A percentile compares a stretch with the other conserved stretches of the same genome.
These are phyloP conservation scores for Oxyura jamaicensis DNA, from an alignment of 2,113 vertebrate genomes.

Conservation along the genomic window DNA sequence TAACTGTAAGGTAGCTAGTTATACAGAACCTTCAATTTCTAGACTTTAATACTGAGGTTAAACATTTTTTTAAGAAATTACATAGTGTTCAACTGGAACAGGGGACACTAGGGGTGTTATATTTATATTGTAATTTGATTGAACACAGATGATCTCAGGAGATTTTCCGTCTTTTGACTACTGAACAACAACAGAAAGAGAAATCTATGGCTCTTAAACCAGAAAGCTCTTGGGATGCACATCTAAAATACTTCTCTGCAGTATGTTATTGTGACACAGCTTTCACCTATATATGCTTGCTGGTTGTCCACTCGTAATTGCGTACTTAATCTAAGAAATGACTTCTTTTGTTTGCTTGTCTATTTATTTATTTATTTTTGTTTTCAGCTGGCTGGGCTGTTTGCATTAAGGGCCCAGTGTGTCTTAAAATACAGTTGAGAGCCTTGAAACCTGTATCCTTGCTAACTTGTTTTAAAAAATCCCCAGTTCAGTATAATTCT, in stretches of 20 bases:
- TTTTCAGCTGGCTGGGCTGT: not conserved
- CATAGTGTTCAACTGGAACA: not conserved
- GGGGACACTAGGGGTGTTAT: not conserved
- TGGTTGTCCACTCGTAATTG: not conserved
- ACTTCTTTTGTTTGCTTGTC: too few species aligned
- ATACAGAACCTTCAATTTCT: not conserved
- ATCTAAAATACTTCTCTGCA: not conserved
- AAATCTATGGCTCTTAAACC: not conserved
- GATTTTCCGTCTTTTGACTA: not conserved
- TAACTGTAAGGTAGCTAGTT: not conserved
- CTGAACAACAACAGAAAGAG: not conserved
- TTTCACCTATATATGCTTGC: not conserved
- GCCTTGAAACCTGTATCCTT: not conserved
- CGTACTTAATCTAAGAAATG: not conserved
- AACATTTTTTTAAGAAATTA: not conserved
- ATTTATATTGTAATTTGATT: not conserved
- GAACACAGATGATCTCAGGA: not conserved
- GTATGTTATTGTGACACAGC: not conserved
- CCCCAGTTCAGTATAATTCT: not conserved
- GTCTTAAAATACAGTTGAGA: not conserved
- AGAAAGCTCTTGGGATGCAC: not conserved
- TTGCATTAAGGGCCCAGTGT: not conserved
- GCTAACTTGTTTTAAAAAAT: not conserved
- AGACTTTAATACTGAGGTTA: not conserved
- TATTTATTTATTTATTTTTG: not conserved